Base-by-base conservation (phyloP, 2,888 invertebrate genomes). In the Epsilonema sp. region DNA sequence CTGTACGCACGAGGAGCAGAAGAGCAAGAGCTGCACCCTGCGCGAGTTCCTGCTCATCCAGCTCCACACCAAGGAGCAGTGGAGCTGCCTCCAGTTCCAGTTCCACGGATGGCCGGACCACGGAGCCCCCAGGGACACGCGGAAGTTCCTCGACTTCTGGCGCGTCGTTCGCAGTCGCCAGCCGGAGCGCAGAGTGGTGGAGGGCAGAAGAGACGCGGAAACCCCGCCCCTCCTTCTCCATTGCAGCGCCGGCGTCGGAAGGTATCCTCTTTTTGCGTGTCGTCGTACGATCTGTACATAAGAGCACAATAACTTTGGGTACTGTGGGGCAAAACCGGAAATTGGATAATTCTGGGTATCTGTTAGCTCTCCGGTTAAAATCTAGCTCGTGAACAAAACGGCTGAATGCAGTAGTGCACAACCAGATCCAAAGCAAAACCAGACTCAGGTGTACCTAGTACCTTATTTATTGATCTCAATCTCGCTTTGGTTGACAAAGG, bases 51-150 rank as follows among this genome's bases (percentile, higher is more conserved):
- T 16, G 22, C 25, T 45, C 4, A 16, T 42, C n/a, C n/a, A 13
- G 3, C 26, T 26, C 22, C 23, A 24, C 4, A 22, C 41, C 22
- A 8, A n/a, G 41, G 22, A 23, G 20, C 26, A 23, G 42, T 23
- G 39, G 39, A 39, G 8, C 16, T 5, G 13, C 39, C 20, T 39
- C 21, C 37, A 43, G 44, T 8, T 43, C 19, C 47, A 47, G 24
- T n/a, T 47, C 16, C 47, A 47, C 40, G 48, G 46, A 2, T 51
- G 51, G 51, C 49, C 51, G 2, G 51, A 51, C 36, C 50, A 50
- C 39, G 51, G 49, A 23, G 42, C 40, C 1, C 51, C 50, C n/a
- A 42, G 44, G 40, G 26, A 45, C 41, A 23, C 47, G 4, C 26
- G 37, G 25, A 22, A 21, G 39, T 48, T 50, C 19, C 8, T 43